These are phyloP conservation scores for Catamblyrhynchus diadema DNA, from an alignment of 2,797 vertebrate species.

Conservation along the genomic window DNA sequence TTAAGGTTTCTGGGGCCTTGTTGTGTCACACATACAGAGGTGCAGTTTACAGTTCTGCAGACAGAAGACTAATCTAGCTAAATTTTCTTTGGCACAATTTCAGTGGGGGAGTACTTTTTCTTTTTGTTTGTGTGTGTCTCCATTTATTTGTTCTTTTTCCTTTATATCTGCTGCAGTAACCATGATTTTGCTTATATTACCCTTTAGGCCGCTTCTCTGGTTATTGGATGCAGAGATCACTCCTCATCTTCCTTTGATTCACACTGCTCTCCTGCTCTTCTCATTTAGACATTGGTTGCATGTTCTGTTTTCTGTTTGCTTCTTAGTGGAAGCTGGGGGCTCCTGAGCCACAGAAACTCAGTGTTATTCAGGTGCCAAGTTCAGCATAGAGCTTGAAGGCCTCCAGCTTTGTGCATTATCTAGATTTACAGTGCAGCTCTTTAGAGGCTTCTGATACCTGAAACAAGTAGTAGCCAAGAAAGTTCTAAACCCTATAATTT, in stretches of 20 bases:
- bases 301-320: neutral
- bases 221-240: neutral
- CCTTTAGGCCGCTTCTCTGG: neutral
- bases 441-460: neutral
- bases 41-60: neutral
- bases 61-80: neutral
- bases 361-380: neutral
- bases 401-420: neutral
- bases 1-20: neutral
- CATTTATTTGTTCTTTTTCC: neutral
- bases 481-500: neutral
- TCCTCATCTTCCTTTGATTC: neutral
- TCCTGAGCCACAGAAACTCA: neutral
- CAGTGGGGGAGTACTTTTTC: neutral
- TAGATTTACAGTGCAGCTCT: neutral
- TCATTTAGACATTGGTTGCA: fast-evolving
- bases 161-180: neutral
- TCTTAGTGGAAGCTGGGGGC: neutral
- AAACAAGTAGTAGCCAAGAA: neutral
- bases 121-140: neutral
- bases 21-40: neutral
- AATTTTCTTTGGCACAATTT: neutral
- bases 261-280: neutral
- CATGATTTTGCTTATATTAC: neutral
- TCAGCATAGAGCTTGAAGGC: neutral